Percentiles rank a stretch among this genome's conserved stretches.
phyloP scores from a whole-genome alignment of 1,140 invertebrate genomes.

The Triops longicaudatus region DNA sequence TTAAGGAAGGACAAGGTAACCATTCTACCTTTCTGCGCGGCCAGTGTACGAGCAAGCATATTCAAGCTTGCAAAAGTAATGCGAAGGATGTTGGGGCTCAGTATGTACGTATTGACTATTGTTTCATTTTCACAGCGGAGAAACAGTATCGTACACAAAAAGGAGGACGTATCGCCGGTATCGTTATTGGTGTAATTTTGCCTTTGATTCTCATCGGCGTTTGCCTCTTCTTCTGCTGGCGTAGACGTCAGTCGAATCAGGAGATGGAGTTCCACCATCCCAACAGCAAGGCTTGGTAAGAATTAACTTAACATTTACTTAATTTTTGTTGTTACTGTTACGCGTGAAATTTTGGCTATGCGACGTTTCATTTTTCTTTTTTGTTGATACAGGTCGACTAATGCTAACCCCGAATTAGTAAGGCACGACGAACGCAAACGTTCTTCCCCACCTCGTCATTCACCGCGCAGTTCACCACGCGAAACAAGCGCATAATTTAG shows the following conservation, averaged over 20 bases:
- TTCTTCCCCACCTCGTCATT: not conserved
- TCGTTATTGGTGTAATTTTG: conserved; percentile 43
- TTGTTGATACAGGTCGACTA: not conserved
- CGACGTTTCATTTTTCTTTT: not conserved
- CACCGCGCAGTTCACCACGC: not conserved
- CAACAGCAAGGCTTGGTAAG: not conserved
- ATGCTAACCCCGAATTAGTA: not conserved
- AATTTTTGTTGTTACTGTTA: not conserved
- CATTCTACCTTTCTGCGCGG: not conserved
- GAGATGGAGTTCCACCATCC: not conserved
- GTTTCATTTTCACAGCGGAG: conserved; percentile 23
- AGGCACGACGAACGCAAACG: not conserved
- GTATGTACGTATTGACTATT: not conserved
- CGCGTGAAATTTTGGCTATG: no score
- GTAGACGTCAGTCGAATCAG: not conserved
- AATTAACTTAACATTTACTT: not conserved
- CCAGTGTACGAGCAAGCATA: not conserved
- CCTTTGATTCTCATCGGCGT: conserved; percentile 43
- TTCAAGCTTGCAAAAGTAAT: not conserved
- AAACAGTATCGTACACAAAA: conserved; percentile 32
- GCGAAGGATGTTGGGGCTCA: not conserved
- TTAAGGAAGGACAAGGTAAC: not conserved
- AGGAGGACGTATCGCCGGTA: conserved; percentile 40
- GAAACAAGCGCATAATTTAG: not conserved
- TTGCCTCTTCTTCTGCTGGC: conserved; percentile 34